Conservation (phyloP, 1,140 invertebrate species). For the Euwallacea similis region DNA sequence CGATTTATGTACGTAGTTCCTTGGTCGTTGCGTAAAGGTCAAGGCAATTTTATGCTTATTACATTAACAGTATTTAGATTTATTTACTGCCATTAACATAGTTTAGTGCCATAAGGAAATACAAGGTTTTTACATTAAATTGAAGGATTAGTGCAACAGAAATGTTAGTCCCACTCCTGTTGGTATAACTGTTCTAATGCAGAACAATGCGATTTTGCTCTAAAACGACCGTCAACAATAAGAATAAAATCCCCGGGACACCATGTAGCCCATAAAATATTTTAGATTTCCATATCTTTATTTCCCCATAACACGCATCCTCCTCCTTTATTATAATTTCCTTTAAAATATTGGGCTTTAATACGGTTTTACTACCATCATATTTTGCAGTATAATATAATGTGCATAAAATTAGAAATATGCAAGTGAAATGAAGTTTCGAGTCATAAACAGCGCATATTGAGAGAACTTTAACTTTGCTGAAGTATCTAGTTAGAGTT, state of each 20-base stretch:
- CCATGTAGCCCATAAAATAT: constrained; percentile 18
- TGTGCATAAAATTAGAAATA: constrained; percentile 24
- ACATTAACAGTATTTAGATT: constrained; percentile 30
- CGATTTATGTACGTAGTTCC: constrained; percentile 15
- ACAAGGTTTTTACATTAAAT: constrained; percentile 6
- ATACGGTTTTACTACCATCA: constrained; percentile 26
- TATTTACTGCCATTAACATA: constrained; percentile 25
- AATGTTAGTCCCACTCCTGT: background rate
- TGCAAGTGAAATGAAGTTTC: background rate
- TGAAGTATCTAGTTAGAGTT: too few relatives aligned
- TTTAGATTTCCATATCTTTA: constrained; percentile 14
- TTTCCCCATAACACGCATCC: constrained; percentile 20
- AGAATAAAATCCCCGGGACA: constrained; percentile 13
- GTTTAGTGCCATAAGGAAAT: constrained; percentile 23
- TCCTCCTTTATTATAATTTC: constrained; percentile 22
- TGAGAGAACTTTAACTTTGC: background rate
- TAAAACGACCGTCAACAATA: background rate
- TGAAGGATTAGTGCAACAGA: constrained; percentile 1
- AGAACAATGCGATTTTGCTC: background rate
- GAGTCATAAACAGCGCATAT: constrained; percentile 7
- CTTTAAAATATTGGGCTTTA: constrained; percentile 22
- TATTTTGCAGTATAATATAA: constrained; percentile 25
- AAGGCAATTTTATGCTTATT: constrained; percentile 24
- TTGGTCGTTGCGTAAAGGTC: constrained; percentile 17
- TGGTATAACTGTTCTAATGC: background rate